These are phyloP conservation scores for Rhinolophus sinicus DNA, from an alignment of 2,113 vertebrate species.

Conservation along the genomic window DNA sequence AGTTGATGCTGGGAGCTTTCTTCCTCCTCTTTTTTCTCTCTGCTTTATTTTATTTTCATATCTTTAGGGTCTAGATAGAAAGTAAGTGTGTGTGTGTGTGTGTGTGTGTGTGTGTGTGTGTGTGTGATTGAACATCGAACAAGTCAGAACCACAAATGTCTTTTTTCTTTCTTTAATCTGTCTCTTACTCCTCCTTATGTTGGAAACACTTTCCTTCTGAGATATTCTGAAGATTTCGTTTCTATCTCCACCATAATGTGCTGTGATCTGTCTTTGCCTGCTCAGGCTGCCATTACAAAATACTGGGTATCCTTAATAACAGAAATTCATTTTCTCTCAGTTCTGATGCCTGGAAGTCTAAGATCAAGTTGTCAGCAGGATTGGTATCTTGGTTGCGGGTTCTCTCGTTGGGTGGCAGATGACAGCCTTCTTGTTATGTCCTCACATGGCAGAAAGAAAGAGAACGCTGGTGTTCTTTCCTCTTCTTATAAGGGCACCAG, in stretches of 20 bases:
- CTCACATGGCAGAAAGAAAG: not conserved
- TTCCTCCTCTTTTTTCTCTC: not conserved
- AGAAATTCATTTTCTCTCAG: not conserved
- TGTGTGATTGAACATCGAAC: not conserved
- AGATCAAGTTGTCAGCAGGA: not conserved
- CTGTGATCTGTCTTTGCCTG: not conserved
- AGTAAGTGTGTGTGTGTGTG: not conserved
- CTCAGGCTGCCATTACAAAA: not conserved
- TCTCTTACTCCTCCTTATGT: not conserved
- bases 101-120: too few relatives aligned
- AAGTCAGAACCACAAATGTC: not conserved
- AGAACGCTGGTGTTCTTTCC: not conserved
- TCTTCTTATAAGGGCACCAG: not conserved
- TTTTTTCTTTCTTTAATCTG: not conserved
- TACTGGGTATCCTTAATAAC: not conserved
- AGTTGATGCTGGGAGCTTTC: not conserved
- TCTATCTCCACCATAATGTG: not conserved
- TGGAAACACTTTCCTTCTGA: not conserved
- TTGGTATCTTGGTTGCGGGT: not conserved
- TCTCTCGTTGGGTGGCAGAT: not conserved
- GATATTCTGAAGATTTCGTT: not conserved
- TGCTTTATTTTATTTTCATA: not conserved
- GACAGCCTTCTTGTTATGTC: not conserved
- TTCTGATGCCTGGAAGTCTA: not conserved
- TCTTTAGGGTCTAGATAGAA: not conserved